A percentile compares a stretch with the other conserved stretches of the same genome.
Evolutionary conservation across 2,113 vertebrate genomes (phyloP).

Genomic region (Charadrius vociferus): DNA sequence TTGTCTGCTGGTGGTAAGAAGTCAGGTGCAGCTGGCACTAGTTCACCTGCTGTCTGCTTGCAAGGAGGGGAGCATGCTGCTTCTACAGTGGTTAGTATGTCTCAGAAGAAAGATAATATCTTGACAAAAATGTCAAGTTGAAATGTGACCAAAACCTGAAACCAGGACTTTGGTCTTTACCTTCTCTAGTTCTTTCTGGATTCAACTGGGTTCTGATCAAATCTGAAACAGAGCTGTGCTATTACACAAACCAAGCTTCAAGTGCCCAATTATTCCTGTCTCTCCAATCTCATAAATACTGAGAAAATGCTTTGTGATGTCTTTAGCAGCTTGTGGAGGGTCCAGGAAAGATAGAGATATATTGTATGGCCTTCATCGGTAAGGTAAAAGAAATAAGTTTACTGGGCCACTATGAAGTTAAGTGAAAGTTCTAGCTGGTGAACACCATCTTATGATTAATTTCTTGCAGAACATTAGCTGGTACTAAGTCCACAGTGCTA

Average conservation of each 20-base stretch:
- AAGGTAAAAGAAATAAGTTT: not conserved
- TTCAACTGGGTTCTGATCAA: not conserved
- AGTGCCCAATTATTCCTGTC: not conserved
- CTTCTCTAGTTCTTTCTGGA: not conserved
- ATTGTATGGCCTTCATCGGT: not conserved
- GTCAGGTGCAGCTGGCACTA: conserved; percentile 18
- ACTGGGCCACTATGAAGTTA: not conserved
- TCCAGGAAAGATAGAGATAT: not conserved
- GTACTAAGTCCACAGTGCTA: not conserved
- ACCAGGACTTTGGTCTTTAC: not conserved
- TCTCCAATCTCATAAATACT: not conserved
- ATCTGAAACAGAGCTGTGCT: not conserved
- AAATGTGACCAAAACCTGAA: not conserved
- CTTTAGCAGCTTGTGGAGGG: not conserved
- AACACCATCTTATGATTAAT: not conserved
- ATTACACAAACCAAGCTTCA: not conserved
- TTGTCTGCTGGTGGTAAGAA: not conserved
- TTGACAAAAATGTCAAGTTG: not conserved
- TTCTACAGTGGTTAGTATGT: not conserved
- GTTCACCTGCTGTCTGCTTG: not conserved
- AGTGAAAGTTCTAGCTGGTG: not conserved
- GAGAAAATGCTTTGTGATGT: not conserved
- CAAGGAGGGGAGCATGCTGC: not conserved
- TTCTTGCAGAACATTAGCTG: not conserved
- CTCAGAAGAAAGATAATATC: not conserved